A percentile compares a stretch with the other conserved stretches of the same genome.
phyloP scores from a whole-genome alignment of 2,888 invertebrate species.

The Eupithecia centaureata region DNA sequence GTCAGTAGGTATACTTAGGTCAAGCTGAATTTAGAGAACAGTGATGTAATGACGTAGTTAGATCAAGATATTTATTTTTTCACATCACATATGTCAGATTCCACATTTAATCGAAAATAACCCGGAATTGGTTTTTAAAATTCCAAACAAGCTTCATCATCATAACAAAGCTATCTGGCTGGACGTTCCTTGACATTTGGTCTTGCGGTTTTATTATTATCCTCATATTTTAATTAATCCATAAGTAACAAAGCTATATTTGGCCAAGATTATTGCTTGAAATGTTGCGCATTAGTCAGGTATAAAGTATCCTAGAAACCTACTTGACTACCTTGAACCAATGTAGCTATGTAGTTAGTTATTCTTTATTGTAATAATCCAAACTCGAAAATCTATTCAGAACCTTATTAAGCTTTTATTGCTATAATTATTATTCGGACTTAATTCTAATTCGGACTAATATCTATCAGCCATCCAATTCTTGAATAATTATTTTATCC shows the following conservation, averaged over 20 bases:
- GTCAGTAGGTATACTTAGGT: too few species aligned
- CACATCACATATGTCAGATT: neutral
- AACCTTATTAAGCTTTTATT: neutral
- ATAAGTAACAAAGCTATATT: neutral
- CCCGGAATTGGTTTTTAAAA: neutral
- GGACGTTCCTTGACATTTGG: neutral
- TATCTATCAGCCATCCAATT: neutral
- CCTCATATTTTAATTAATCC: neutral
- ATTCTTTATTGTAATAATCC: neutral
- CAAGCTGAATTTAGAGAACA: too few species aligned
- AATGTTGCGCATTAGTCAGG: neutral
- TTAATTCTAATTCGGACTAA: neutral
- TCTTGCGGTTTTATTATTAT: constrained; percentile 1
- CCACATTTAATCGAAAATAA: neutral
- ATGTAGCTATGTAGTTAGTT: neutral
- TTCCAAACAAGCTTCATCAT: neutral
- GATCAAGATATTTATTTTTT: too few species aligned
- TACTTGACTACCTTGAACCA: neutral
- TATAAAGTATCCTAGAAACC: neutral
- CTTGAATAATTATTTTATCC: neutral
- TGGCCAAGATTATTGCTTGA: neutral
- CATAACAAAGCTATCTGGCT: neutral
- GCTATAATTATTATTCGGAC: neutral
- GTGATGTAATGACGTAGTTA: too few species aligned
- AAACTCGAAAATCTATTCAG: neutral